Percentiles rank a stretch among this genome's conserved stretches.
Evolutionary conservation across 2,797 vertebrate species (phyloP).

Genomic region (Hyperoplus immaculatus): DNA sequence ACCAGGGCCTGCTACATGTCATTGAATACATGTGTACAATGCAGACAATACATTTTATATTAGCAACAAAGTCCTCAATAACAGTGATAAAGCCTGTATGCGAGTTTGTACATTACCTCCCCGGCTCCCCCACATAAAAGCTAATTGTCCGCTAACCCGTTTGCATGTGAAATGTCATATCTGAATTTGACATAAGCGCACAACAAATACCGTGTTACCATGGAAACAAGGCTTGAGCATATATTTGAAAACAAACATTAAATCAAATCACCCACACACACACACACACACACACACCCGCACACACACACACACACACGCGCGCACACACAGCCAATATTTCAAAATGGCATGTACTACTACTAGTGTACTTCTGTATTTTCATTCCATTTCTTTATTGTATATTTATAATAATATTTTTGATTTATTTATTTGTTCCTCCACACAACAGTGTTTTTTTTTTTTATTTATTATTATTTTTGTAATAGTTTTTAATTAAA

Average conservation of each 20-base stretch:
- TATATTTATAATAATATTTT: too few species aligned
- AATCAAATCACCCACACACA: background rate
- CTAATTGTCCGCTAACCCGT: slow-evolving; percentile 51
- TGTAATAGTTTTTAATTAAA: too few species aligned
- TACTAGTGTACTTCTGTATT: too few species aligned
- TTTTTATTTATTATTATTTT: too few species aligned
- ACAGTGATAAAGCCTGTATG: background rate
- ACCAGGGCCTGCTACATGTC: background rate
- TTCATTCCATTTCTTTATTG: too few species aligned
- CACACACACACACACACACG: too few species aligned
- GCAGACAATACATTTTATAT: background rate
- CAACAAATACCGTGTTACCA: slow-evolving; percentile 48
- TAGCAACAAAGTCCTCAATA: background rate
- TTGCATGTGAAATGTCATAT: slow-evolving; percentile 52
- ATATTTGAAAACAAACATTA: slow-evolving; percentile 28
- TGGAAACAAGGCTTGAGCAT: slow-evolving; percentile 52
- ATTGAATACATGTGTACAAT: background rate
- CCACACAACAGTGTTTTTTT: too few species aligned
- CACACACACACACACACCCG: too few species aligned
- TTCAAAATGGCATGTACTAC: too few species aligned
- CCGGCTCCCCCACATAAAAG: slow-evolving; percentile 36
- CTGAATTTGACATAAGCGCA: slow-evolving; percentile 39
- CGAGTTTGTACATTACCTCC: background rate
- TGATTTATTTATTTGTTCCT: too few species aligned
- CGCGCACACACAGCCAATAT: too few species aligned